Evolutionary conservation across 2,888 invertebrate genomes (phyloP).

Genomic region (Ormyrus thymus): DNA sequence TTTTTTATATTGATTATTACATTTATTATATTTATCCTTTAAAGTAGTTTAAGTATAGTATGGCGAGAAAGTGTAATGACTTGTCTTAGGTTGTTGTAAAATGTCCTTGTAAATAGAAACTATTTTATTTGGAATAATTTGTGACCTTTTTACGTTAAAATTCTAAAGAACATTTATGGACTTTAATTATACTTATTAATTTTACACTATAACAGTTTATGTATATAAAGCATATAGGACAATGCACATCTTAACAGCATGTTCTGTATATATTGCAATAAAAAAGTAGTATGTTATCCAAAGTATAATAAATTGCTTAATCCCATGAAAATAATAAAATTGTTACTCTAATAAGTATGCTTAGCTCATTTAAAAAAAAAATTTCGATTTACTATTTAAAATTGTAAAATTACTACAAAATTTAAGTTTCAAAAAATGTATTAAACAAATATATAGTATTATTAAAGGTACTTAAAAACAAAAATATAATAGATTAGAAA

Average conservation of each 20-base stretch:
- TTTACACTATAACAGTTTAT: slow-evolving; percentile 30
- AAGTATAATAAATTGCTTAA: not conserved
- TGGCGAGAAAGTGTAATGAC: slow-evolving; percentile 16
- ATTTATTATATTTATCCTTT: slow-evolving; percentile 36
- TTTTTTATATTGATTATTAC: slow-evolving; percentile 31
- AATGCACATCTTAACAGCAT: slow-evolving; percentile 22
- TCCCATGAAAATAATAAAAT: too few relatives aligned
- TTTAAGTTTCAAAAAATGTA: too few relatives aligned
- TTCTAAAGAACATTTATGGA: slow-evolving; percentile 29
- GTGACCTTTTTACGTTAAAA: slow-evolving; percentile 26
- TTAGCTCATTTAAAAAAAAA: too few relatives aligned
- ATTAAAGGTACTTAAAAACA: too few relatives aligned
- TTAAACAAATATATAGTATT: too few relatives aligned
- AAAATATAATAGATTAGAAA: too few relatives aligned
- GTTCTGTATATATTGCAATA: slow-evolving; percentile 47
- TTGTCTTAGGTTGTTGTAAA: slow-evolving; percentile 33
- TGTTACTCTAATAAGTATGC: too few relatives aligned
- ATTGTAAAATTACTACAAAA: too few relatives aligned
- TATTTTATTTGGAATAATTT: slow-evolving; percentile 40
- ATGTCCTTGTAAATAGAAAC: slow-evolving; percentile 45
- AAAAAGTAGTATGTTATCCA: slow-evolving; percentile 44
- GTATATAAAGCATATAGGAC: slow-evolving; percentile 21
- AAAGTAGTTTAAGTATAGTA: slow-evolving; percentile 29
- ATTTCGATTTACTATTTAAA: too few relatives aligned
- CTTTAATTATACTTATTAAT: slow-evolving; percentile 19